These are phyloP conservation scores for Ochropleura leucogaster DNA, from an alignment of 2,888 invertebrate genomes.

Conservation along the genomic window DNA sequence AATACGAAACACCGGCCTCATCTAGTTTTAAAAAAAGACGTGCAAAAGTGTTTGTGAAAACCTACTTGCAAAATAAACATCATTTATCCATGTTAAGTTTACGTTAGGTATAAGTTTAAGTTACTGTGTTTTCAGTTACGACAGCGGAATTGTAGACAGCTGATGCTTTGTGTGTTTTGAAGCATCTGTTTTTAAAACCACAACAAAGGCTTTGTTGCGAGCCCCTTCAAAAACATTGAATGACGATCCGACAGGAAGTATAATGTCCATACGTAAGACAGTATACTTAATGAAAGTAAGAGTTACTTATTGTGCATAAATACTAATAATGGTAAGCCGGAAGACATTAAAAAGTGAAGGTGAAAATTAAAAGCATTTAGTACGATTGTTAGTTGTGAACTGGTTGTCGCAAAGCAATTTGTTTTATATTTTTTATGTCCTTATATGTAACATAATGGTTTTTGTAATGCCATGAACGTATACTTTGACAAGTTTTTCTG, in stretches of 20 bases:
- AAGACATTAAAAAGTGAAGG: constrained; percentile 55
- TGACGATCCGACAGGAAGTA: constrained; percentile 7
- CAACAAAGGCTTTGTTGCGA: constrained; percentile 16
- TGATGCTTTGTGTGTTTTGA: not conserved
- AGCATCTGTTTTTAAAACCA: constrained; percentile 25
- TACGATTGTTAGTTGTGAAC: constrained; percentile 6
- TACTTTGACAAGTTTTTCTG: not conserved
- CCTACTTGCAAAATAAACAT: too few relatives aligned
- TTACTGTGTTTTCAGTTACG: not conserved
- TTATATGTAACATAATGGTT: constrained; percentile 10
- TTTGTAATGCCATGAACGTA: not conserved
- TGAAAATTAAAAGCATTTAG: constrained; percentile 49
- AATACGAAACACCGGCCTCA: too few relatives aligned
- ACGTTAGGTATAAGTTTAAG: not conserved
- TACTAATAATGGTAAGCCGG: constrained; percentile 32
- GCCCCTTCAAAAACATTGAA: not conserved
- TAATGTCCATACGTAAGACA: not conserved
- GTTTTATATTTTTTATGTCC: constrained; percentile 13
- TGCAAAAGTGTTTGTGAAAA: too few relatives aligned
- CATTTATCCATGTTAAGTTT: not conserved
- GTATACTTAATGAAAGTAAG: constrained; percentile 23
- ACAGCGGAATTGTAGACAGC: constrained; percentile 1
- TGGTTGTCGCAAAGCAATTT: constrained; percentile 20
- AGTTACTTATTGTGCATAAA: constrained; percentile 29
- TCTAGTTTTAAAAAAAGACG: too few relatives aligned